Evolutionary conservation across 2,888 invertebrate genomes (phyloP), one percentile per base, ranked within the genome.

Genomic region (Eupithecia inturbata): DNA sequence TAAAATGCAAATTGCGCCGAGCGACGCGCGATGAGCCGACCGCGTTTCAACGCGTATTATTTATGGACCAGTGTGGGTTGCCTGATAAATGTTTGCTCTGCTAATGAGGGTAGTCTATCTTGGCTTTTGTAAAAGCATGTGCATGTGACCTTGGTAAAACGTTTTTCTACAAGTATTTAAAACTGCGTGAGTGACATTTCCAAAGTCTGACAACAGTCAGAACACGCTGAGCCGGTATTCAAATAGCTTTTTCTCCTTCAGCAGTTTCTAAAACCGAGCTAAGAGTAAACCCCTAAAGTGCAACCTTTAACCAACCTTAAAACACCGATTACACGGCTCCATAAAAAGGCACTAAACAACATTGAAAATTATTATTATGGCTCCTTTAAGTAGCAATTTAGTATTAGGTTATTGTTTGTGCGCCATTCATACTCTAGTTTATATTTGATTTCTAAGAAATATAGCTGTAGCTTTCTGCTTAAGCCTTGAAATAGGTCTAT

Each of bases 1-100:
- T 86, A 82, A 83, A 81, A 86, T 86, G 85, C 83, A 86, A 85
- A 87, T 87, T 77, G 83, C 68, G 73, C 71, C 70, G 26, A 19
- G 9, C 62, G 77, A 72, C 73, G 67, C 72, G 75, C 74, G 71
- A 62, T 74, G 76, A 70, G 60, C 67, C 74, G 70, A 31, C 68
- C 71, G 72, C 73, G 45, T 41, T 70, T 57, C 67, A 66, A 39
- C 67, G 64, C 45, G 33, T 66, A 73, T 78, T 77, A 76, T 76
- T 78, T 71, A 78, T 77, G 69, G 64, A 41, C 62, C 72, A 76
- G 70, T 68, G 76, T 70, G 74, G 69, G 72, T 75, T 68, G 67
- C 64, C 33, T 19, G 67, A 69, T 67, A 41, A 39, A 70, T 64
- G 57, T 53, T 67, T 71, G 57, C 39, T 66, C 31, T 49, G 26